These are phyloP conservation scores for Danaus melanippus DNA, from an alignment of 1,140 invertebrate genomes.

Conservation along the genomic window DNA sequence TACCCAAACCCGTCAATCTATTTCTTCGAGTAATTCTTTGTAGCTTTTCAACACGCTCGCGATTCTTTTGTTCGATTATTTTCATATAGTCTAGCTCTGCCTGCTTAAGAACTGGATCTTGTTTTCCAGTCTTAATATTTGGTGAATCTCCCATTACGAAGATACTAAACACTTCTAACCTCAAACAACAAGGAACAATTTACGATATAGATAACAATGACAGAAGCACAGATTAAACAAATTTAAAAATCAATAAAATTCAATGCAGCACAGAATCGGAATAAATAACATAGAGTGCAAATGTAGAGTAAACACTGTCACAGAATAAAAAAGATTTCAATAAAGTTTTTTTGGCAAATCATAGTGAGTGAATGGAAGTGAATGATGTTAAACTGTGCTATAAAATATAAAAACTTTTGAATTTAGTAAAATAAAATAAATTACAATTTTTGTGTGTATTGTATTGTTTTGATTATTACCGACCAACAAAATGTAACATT, in stretches of 20 bases:
- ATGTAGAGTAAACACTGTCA: too few species aligned
- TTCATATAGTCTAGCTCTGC: conserved; percentile 84
- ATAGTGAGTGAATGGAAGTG: too few species aligned
- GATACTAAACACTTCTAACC: conserved; percentile 37
- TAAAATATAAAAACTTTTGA: too few species aligned
- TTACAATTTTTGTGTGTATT: too few species aligned
- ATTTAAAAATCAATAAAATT: not conserved
- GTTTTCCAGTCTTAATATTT: conserved; percentile 42
- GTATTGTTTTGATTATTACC: too few species aligned
- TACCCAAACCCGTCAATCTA: conserved; percentile 73
- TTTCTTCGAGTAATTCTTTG: conserved; percentile 76
- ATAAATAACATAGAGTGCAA: too few species aligned
- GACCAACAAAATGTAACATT: too few species aligned
- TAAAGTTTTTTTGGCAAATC: too few species aligned
- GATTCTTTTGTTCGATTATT: conserved; percentile 81
- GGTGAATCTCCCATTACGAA: conserved; percentile 61
- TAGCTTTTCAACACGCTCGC: conserved; percentile 78
- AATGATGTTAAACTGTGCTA: too few species aligned
- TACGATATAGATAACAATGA: conserved; percentile 4
- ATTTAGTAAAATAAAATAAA: too few species aligned
- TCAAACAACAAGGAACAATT: conserved; percentile 17
- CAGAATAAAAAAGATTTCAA: too few species aligned
- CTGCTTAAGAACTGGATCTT: conserved; percentile 74
- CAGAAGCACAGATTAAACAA: conserved; percentile 4
- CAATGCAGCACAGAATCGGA: too few species aligned